A percentile compares a stretch with the other conserved stretches of the same genome.
These are phyloP conservation scores for Globia sparganii DNA, from an alignment of 2,888 invertebrate species.

Conservation along the genomic window DNA sequence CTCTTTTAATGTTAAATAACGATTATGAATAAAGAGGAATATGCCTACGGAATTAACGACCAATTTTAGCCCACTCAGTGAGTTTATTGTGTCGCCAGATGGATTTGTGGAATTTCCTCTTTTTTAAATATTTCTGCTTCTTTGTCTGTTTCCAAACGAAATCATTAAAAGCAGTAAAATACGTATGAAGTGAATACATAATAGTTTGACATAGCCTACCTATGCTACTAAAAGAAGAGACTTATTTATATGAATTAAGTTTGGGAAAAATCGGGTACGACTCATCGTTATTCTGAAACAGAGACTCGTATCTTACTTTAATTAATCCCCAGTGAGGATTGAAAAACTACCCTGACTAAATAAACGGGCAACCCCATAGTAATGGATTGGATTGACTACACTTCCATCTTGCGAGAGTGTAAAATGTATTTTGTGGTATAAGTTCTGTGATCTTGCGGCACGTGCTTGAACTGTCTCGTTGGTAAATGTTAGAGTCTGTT, in stretches of 20 bases:
- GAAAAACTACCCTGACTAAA: background rate
- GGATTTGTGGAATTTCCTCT: background rate
- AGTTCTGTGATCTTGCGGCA: constrained; percentile 5
- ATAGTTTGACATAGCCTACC: background rate
- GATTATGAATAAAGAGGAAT: too few species aligned
- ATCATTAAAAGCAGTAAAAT: too few species aligned
- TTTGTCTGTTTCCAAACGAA: background rate
- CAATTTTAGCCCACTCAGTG: background rate
- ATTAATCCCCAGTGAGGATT: background rate
- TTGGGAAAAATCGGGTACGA: background rate
- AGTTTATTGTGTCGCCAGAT: background rate
- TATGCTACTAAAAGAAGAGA: background rate
- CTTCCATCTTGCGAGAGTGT: constrained; percentile 10
- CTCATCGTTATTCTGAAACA: background rate
- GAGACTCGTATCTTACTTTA: background rate
- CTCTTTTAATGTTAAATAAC: too few species aligned
- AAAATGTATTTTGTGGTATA: too few species aligned
- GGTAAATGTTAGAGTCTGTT: background rate
- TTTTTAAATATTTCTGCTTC: background rate
- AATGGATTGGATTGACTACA: background rate
- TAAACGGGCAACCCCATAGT: background rate
- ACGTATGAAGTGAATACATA: background rate
- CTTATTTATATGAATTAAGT: background rate
- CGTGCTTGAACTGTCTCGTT: background rate
- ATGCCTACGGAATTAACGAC: background rate